Conservation (phyloP, 2,888 invertebrate genomes). For the Callyntrura sp. region DNA sequence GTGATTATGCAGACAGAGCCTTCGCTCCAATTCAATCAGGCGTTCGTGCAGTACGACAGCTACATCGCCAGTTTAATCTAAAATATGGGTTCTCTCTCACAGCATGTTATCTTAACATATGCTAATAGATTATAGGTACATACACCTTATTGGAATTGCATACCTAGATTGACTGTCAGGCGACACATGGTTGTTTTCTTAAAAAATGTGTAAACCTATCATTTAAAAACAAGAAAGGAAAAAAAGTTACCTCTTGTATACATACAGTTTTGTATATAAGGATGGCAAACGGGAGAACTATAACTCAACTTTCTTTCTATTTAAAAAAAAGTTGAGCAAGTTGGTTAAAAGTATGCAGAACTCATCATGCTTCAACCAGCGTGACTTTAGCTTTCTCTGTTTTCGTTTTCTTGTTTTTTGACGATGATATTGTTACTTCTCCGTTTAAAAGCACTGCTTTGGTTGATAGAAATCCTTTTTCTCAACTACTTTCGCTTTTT, state of each 20-base stretch:
- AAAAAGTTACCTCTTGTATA: background rate
- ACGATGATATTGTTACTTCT: conserved; percentile 27
- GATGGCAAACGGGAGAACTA: background rate
- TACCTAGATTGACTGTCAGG: background rate
- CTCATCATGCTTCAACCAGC: conserved; percentile 18
- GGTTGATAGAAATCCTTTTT: conserved; percentile 9
- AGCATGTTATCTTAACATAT: background rate
- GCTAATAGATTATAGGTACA: background rate
- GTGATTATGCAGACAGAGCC: background rate
- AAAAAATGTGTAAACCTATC: background rate
- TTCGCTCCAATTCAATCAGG: conserved; percentile 43
- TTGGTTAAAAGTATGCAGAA: background rate
- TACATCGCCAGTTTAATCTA: background rate
- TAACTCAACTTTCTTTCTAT: background rate
- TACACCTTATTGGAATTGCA: background rate
- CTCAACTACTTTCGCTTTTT: conserved; percentile 14
- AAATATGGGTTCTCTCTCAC: background rate
- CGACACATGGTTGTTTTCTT: too few species aligned
- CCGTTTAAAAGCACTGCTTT: background rate
- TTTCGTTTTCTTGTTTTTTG: conserved; percentile 9
- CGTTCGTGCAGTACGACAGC: conserved; percentile 8
- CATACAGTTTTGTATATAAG: background rate
- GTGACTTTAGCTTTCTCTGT: conserved; percentile 14
- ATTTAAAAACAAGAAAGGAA: too few species aligned
- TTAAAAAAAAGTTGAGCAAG: conserved; percentile 5